Base-by-base conservation (phyloP, 2,888 invertebrate species). In the Acleris emargana region DNA sequence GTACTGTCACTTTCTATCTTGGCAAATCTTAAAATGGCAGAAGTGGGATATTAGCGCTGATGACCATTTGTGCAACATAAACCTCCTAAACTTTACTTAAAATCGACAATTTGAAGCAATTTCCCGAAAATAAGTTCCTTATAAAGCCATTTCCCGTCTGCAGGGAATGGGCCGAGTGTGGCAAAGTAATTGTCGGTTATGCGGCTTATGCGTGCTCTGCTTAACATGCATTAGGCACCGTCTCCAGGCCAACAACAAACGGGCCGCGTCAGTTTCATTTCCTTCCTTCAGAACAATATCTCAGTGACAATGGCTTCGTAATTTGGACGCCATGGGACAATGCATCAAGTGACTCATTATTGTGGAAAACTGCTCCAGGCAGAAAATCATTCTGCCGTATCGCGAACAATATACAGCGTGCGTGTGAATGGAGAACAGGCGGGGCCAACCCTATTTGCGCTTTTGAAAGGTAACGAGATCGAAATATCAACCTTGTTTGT, bases 321-420 rank as follows among this genome's bases (percentile, higher is more conserved):
- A 89, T 89, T 89, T 88, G 86, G 86, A 87, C 82, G 86, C 82
- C 78, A 79, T 81, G 85, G 86, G 88, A 86, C 88, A 87, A 86
- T 87, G 82, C 87, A 85, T 87, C 89, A 87, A 88, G 87, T 86
- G 86, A 88, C 86, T 89, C 87, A 88, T 91, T 89, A 89, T 86
- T 84, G 84, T 78, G 83, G 83, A 86, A 86, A 87, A 86, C 80
- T 81, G 85, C 83, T 81, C 82, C 79, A 78, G 83, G 82, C 83
- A 82, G 81, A 82, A 84, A 87, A 86, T 83, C 82, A 81, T 84
- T 86, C 81, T 80, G 77, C 79, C 76, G 74, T 76, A 70, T 72
- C 72, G 70, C 67, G 73, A 80, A 86, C 83, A 83, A 84, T 82
- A 79, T 72, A 78, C 75, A 75, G 80, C 78, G 80, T 86, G 81